These are phyloP conservation scores for Noturus placidus DNA, from an alignment of 2,113 vertebrate genomes.

Conservation along the genomic window DNA sequence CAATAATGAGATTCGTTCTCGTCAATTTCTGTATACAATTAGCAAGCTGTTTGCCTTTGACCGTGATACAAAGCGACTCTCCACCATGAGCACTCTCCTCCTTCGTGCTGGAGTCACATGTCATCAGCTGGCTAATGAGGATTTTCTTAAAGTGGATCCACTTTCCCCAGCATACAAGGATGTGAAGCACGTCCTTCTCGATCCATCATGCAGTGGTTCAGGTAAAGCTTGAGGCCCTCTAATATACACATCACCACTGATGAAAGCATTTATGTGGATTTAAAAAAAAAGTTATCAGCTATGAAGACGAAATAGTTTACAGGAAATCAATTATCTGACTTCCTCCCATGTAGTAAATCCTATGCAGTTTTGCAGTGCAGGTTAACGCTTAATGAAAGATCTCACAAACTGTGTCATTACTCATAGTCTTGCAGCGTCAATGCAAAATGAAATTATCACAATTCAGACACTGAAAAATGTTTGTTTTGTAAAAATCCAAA, in stretches of 20 bases:
- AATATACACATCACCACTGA: background rate
- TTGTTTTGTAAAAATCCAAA: background rate
- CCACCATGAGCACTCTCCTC: conserved; percentile 90
- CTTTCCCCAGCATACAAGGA: conserved; percentile 71
- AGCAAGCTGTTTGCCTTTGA: conserved; percentile 93
- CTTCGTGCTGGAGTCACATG: conserved; percentile 84
- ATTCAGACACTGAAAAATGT: background rate
- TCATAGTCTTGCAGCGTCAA: background rate
- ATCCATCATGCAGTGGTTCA: conserved; percentile 96
- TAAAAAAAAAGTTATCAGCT: too few relatives aligned
- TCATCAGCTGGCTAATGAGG: conserved; percentile 83
- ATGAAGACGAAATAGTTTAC: background rate
- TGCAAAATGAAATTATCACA: background rate
- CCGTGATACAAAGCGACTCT: conserved; percentile 84
- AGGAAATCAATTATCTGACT: background rate
- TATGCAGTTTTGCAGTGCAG: background rate
- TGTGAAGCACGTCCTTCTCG: conserved; percentile 85
- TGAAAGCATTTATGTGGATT: background rate
- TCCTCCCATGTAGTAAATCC: background rate
- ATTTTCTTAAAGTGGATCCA: conserved; percentile 85
- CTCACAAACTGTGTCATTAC: background rate
- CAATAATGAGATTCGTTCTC: background rate
- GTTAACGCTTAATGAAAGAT: background rate
- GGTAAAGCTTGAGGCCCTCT: conserved; percentile 68
- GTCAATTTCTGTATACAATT: background rate